Evolutionary conservation across 64 coral and sea anemone species (phyloP), one percentile per base, ranked within the genome.

Genomic region (Actinia equina): DNA sequence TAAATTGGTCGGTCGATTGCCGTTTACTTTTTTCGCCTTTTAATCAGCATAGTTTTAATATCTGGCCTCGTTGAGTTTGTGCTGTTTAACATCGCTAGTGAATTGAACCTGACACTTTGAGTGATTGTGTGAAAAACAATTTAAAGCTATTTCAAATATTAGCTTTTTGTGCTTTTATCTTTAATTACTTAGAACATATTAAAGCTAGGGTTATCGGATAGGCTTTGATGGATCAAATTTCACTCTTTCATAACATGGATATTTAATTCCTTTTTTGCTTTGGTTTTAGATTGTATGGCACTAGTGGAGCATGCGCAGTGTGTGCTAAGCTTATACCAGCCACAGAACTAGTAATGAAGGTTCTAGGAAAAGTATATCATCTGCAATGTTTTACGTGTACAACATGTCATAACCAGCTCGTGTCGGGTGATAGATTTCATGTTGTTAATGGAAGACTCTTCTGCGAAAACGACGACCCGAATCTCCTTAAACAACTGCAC

Each of bases 71-170:
- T 71, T 84, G 77, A 43, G 16, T 92, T 67, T 55, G 82, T 54
- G 54, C 76, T 79, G 88, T 89, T 96, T 90, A 96, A 92, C 91
- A 90, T 91, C 80, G 83, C 70, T 52, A 88, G 62, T 88, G 88
- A 85, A 93, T 93, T 92, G 83, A 77, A 85, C 44, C 82, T 91
- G 94, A 90, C 85, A 93, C 92, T 93, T 91, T 88, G 84, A 93
- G 84, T 93, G 70, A 91, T 69, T 78, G 74, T 59, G 88, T 88
- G 91, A 90, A 93, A 84, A 89, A 93, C 91, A 93, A 93, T 96
- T 96, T 96, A 88, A 93, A 88, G 92, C 85, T 93, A 91, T 93
- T 89, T 84, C 89, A 96, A 96, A 96, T 96, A 96, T 96, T 96
- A 91, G 94, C 88, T 96, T 93, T 92, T 90, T 90, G 74, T 59